phyloP scores from a whole-genome alignment of 2,888 invertebrate species.

The Deilephila elpenor region DNA sequence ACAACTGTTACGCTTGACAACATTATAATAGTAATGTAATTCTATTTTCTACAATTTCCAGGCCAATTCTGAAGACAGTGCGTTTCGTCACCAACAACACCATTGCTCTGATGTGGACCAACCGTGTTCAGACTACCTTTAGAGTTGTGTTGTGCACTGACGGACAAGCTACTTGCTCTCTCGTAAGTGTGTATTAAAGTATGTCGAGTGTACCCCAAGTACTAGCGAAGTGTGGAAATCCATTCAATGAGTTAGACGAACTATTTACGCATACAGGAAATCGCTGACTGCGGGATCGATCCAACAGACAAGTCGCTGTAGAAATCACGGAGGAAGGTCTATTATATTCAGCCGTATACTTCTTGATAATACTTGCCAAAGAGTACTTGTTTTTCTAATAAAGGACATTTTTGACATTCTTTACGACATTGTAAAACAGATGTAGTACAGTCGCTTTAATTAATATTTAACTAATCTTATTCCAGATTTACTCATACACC shows the following conservation, averaged over 20 bases:
- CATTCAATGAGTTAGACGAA: too few species aligned
- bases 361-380: too few species aligned
- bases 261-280: too few species aligned
- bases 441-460: background rate
- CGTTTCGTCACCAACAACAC: conserved; percentile 89
- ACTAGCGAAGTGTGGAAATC: too few species aligned
- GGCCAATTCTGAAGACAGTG: conserved; percentile 88
- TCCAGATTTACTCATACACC: conserved; percentile 77
- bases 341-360: too few species aligned
- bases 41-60: conserved; percentile 44
- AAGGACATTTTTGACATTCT: background rate
- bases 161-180: conserved; percentile 55
- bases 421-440: background rate
- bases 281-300: too few species aligned
- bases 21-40: background rate
- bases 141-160: conserved; percentile 85
- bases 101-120: conserved; percentile 93
- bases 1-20: too few species aligned
- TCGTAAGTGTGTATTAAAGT: conserved; percentile 49
- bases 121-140: conserved; percentile 92
- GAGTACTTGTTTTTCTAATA: too few species aligned
- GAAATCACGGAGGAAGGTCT: too few species aligned
- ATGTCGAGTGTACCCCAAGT: background rate
- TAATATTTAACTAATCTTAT: conserved; percentile 36
- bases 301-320: too few species aligned